Evolutionary conservation across 2,113 vertebrate species (phyloP).

Genomic region (Myrmecophaga tridactyla): DNA sequence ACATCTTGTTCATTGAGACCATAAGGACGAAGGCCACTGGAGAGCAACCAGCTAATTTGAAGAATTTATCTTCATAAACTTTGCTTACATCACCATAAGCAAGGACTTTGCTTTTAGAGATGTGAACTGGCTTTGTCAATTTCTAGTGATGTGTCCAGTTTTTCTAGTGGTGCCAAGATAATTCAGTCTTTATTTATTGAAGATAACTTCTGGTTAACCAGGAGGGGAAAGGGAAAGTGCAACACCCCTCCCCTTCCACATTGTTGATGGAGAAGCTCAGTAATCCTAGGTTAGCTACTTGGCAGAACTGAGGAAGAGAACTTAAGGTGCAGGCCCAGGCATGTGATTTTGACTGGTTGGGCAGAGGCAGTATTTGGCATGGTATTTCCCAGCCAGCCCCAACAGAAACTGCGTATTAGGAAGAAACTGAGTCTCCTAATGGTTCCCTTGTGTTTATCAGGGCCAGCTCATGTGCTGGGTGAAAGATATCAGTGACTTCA

Average conservation of each 20-base stretch:
- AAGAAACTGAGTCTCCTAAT: background rate
- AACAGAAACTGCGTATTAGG: background rate
- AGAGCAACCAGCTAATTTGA: background rate
- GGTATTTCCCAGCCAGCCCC: background rate
- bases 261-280: background rate
- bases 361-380: background rate
- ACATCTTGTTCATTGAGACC: background rate
- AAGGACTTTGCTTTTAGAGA: conserved; percentile 28
- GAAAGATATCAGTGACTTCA: background rate
- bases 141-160: background rate
- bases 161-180: background rate
- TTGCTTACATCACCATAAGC: background rate
- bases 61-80: conserved; percentile 41
- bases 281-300: background rate
- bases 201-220: background rate
- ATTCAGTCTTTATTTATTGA: background rate
- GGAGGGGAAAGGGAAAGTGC: background rate
- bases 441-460: background rate
- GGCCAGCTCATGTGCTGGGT: background rate
- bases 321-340: background rate
- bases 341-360: background rate
- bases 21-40: background rate
- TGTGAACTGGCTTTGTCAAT: background rate
- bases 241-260: background rate
- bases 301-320: background rate